Evolutionary conservation across 2,113 vertebrate genomes (phyloP).

Genomic region (Polypterus bichir): DNA sequence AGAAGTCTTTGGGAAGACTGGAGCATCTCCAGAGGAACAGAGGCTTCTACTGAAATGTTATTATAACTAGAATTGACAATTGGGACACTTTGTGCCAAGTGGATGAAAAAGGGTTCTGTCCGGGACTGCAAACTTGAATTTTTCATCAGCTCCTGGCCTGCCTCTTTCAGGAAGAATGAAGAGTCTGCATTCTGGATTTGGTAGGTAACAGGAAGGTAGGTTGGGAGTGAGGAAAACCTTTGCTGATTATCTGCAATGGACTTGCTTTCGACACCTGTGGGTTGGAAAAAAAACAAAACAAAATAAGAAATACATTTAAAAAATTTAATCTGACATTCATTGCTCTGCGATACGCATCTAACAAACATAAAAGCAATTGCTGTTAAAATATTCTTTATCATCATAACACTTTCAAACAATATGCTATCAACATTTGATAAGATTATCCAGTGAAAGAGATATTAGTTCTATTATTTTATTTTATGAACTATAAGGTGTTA

Average conservation of each 20-base stretch:
- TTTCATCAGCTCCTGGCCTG: slow-evolving; percentile 78
- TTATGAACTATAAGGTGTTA: too few relatives aligned
- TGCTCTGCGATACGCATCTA: too few relatives aligned
- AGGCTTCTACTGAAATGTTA: slow-evolving; percentile 60
- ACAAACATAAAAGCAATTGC: too few relatives aligned
- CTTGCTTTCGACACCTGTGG: too few relatives aligned
- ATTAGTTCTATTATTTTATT: too few relatives aligned
- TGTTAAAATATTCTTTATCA: too few relatives aligned
- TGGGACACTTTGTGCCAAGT: slow-evolving; percentile 56
- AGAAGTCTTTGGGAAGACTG: slow-evolving; percentile 46
- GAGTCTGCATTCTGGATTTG: slow-evolving; percentile 56
- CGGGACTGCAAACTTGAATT: slow-evolving; percentile 79
- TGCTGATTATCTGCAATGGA: slow-evolving; percentile 43
- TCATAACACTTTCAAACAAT: too few relatives aligned
- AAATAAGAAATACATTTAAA: too few relatives aligned
- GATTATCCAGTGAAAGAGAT: too few relatives aligned
- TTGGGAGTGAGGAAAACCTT: slow-evolving; percentile 70
- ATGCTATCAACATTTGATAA: too few relatives aligned
- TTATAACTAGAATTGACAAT: slow-evolving; percentile 75
- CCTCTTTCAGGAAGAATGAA: slow-evolving; percentile 80
- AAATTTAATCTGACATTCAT: too few relatives aligned
- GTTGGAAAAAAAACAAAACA: too few relatives aligned
- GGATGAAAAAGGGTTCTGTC: slow-evolving; percentile 71
- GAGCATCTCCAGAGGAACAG: slow-evolving; percentile 62
- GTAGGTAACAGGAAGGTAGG: slow-evolving; percentile 65